A percentile compares a stretch with the other conserved stretches of the same genome.
Evolutionary conservation across 1,140 invertebrate genomes (phyloP).

Genomic region (Eulimnadia texana): DNA sequence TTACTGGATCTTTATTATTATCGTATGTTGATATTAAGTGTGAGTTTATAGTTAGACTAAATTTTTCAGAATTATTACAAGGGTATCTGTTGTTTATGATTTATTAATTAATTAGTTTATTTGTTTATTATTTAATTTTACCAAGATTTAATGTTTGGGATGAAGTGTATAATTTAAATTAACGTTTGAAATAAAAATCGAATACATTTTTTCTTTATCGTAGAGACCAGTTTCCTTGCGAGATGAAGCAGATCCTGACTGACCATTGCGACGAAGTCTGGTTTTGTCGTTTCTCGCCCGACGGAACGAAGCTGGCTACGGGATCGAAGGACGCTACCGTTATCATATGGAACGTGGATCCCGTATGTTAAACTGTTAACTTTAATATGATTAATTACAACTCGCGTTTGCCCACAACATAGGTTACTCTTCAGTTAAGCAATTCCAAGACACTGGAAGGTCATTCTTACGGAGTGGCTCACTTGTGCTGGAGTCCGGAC

Average conservation of each 20-base stretch:
- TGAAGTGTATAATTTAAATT: too few species aligned
- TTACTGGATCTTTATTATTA: background rate
- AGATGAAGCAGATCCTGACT: conserved; percentile 71
- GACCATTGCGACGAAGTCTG: conserved; percentile 97
- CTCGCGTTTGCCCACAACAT: too few species aligned
- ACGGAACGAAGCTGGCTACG: conserved; percentile 85
- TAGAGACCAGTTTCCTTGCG: conserved; percentile 61
- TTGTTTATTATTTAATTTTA: background rate
- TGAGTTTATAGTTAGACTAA: background rate
- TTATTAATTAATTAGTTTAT: too few species aligned
- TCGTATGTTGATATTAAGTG: background rate
- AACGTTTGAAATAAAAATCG: background rate
- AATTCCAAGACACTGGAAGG: conserved; percentile 70
- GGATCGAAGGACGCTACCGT: conserved; percentile 93
- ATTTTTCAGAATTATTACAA: too few species aligned
- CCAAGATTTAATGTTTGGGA: too few species aligned
- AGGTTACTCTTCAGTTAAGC: conserved; percentile 44
- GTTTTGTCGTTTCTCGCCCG: conserved; percentile 94
- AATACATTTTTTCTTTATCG: too few species aligned
- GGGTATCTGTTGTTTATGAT: too few species aligned
- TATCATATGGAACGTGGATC: conserved; percentile 93
- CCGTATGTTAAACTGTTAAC: conserved; percentile 35
- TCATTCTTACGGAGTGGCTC: conserved; percentile 71
- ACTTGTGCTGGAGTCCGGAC: conserved; percentile 87
- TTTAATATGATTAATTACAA: background rate